A percentile compares a stretch with the other conserved stretches of the same genome.
These are phyloP conservation scores for Gonioctena quinquepunctata DNA, from an alignment of 1,140 invertebrate genomes.

Conservation along the genomic window DNA sequence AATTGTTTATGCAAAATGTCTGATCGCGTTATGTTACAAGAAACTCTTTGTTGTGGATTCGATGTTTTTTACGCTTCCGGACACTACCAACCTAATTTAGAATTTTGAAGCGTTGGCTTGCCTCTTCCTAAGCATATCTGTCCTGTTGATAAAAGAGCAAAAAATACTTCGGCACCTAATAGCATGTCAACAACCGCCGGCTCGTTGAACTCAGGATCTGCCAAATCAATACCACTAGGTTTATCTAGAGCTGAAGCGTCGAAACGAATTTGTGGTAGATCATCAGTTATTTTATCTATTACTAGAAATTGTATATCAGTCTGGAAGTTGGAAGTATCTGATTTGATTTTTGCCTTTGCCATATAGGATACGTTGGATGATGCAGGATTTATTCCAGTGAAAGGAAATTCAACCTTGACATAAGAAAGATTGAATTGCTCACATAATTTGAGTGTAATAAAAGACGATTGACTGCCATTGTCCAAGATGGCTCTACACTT, in stretches of 20 bases:
- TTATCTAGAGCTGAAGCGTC: neutral
- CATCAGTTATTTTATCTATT: conserved; percentile 19
- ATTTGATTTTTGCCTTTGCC: conserved; percentile 8
- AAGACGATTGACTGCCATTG: conserved; percentile 8
- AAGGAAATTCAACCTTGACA: neutral
- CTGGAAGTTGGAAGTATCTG: conserved; percentile 11
- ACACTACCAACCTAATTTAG: conserved; percentile 20
- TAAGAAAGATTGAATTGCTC: neutral
- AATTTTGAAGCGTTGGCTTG: conserved; percentile 16
- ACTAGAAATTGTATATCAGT: conserved; percentile 32
- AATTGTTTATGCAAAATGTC: neutral
- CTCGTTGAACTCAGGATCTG: conserved; percentile 13
- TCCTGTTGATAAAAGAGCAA: neutral
- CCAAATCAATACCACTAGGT: neutral
- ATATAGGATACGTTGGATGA: neutral
- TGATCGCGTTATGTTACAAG: neutral
- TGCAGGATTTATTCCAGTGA: neutral
- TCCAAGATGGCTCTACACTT: conserved; percentile 18
- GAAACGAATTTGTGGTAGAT: conserved; percentile 18
- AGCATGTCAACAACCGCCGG: conserved; percentile 17
- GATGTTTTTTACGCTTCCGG: neutral
- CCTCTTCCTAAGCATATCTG: conserved; percentile 12
- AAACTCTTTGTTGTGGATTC: neutral
- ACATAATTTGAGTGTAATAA: conserved; percentile 1
- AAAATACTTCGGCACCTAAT: conserved; percentile 17